A percentile compares a stretch with the other conserved stretches of the same genome.
Conservation (phyloP, 2,888 invertebrate species). For the Drosophila kuntzei region DNA sequence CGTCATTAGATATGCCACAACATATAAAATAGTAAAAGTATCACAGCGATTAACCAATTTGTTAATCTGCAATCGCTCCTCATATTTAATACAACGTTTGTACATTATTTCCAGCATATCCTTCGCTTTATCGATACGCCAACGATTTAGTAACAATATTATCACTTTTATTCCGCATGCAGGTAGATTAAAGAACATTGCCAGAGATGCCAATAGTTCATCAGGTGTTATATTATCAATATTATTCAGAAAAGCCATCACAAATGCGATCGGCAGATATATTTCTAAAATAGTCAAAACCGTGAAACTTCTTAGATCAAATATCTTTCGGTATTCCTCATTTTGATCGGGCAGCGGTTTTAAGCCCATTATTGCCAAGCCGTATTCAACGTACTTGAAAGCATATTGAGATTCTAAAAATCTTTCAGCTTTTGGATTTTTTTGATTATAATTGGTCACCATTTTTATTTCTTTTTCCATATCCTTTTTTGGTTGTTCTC, state of each 20-base stretch:
- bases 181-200: conserved; percentile 35
- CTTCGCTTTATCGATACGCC: conserved; percentile 31
- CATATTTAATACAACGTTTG: background rate
- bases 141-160: conserved; percentile 15
- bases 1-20: conserved; percentile 15
- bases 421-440: background rate
- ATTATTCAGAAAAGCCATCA: conserved; percentile 21
- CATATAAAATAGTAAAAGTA: conserved; percentile 9
- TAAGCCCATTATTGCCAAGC: conserved; percentile 27
- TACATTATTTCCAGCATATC: conserved; percentile 27
- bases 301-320: background rate
- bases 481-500: background rate
- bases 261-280: conserved; percentile 20
- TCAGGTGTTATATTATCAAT: conserved; percentile 10
- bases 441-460: background rate
- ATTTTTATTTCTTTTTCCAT: background rate
- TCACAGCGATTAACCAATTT: conserved; percentile 23
- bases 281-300: background rate
- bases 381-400: conserved; percentile 29
- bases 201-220: conserved; percentile 20
- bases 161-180: conserved; percentile 23
- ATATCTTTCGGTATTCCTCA: background rate
- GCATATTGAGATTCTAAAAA: conserved; percentile 9
- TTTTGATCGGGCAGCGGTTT: background rate
- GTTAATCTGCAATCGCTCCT: conserved; percentile 18